Evolutionary conservation across 2,797 vertebrate genomes (phyloP).

Genomic region (Anniella stebbinsi): DNA sequence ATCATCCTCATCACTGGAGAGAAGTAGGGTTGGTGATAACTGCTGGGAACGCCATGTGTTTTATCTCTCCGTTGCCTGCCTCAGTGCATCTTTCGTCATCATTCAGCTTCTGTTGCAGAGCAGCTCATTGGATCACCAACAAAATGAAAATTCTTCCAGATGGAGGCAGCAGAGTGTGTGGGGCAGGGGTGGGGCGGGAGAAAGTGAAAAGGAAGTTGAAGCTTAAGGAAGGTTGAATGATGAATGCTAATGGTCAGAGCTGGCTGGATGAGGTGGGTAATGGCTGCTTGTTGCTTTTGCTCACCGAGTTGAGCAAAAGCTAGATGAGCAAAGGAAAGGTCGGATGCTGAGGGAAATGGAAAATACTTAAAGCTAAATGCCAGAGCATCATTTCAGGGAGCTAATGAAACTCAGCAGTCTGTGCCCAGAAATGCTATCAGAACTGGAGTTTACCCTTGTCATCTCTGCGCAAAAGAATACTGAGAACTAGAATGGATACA

Average conservation of each 20-base stretch:
- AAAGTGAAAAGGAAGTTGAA: not conserved
- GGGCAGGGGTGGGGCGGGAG: not conserved
- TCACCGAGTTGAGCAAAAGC: conserved; percentile 28
- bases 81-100: accelerated
- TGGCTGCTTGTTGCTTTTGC: conserved; percentile 29
- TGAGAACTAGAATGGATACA: not conserved
- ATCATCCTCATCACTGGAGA: too few species aligned
- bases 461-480: conserved; percentile 1
- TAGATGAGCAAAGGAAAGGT: conserved; percentile 60
- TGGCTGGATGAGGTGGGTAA: not conserved
- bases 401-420: conserved; percentile 31
- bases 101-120: accelerated
- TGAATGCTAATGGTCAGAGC: conserved; percentile 13
- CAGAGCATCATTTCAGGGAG: conserved; percentile 61
- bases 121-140: accelerated
- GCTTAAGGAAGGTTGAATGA: conserved; percentile 13
- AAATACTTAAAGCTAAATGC: conserved; percentile 71
- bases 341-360: conserved; percentile 60
- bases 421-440: conserved; percentile 21
- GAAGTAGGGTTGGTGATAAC: accelerated
- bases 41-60: not conserved
- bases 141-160: conserved; percentile 31
- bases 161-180: conserved; percentile 20
- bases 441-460: not conserved
- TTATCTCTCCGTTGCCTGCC: accelerated